Base-by-base conservation (phyloP, 2,797 vertebrate species). In the Serranus cabrilla region DNA sequence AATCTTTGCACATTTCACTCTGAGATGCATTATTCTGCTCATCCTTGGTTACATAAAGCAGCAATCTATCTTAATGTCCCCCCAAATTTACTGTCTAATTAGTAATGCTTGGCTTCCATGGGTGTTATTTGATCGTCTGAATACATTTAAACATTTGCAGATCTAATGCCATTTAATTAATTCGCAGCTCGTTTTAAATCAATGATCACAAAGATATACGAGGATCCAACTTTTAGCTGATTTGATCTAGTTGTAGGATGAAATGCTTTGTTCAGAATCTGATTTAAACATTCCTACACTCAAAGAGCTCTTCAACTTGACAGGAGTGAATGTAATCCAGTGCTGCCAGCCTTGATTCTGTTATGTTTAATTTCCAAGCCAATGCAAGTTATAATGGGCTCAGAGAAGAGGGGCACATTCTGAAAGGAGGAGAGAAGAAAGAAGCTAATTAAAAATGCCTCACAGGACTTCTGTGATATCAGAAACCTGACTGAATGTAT, bases 1-100 rank as follows among this genome's bases (percentile, higher is more conserved):
- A 17, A 11, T 45, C 50, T 16, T 23, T 47, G 5, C 56, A 21
- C 8, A 27, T 23, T 73, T 74, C 6, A n/a, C 13, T 23, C 18
- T 23, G 47, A 47, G 62, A 64, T 39, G 27, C 40, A 23, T 43
- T n/a, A 59, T 59, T 63, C 40, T 58, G 20, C 31, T 71, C 39
- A 27, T 25, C 18, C 40, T 45, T 39, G 25, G 14, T 9, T 23
- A 40, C 20, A n/a, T 61, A 13, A 52, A 2, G 49, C 7, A 51
- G 2, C 11, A 2, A 16, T n/a, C 21, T 46, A n/a, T 73, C 13
- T 6, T 21, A 0, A 0, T 10, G 27, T 58, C 1, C 0, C 0
- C 20, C 10, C 5, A 42, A 25, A 56, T 3, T 45, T 16, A 37
- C 57, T 37, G 7, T 66, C 14, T 34, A 34, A 34, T 34, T 8